Evolutionary conservation across 2,113 vertebrate genomes (phyloP).

Genomic region (Monopterus albus): DNA sequence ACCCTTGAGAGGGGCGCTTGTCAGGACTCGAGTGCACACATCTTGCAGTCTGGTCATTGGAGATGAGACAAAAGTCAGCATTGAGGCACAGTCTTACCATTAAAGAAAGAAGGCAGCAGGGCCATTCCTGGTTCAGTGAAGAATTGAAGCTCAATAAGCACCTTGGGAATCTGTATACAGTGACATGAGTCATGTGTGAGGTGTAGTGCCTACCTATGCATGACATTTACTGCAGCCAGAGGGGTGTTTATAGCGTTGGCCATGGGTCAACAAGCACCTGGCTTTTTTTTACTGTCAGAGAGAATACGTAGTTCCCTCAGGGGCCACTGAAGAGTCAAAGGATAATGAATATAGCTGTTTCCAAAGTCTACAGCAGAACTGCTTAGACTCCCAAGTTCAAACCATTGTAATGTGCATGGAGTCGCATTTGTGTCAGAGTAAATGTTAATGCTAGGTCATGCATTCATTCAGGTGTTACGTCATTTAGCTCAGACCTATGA

Average conservation of each 20-base stretch:
- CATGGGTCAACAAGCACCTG: constrained; percentile 78
- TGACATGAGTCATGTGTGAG: constrained; percentile 80
- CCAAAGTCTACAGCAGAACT: not conserved
- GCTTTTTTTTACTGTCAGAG: constrained; percentile 80
- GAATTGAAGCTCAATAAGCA: constrained; percentile 81
- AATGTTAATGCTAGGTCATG: not conserved
- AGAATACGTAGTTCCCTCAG: constrained; percentile 7
- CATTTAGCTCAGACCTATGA: not conserved
- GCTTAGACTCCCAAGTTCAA: not conserved
- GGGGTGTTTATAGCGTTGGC: constrained; percentile 81
- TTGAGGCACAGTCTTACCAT: constrained; percentile 72
- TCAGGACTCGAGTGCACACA: not conserved
- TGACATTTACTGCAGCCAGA: constrained; percentile 86
- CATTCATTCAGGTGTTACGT: not conserved
- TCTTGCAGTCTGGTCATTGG: constrained; percentile 5
- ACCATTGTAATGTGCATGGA: not conserved
- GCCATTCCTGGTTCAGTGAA: constrained; percentile 74
- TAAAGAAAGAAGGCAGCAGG: constrained; percentile 77
- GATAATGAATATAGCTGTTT: constrained; percentile 20
- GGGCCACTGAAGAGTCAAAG: not conserved
- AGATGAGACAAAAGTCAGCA: constrained; percentile 9
- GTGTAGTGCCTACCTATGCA: constrained; percentile 81
- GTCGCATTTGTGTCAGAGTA: not conserved
- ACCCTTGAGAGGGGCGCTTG: constrained; percentile 1
- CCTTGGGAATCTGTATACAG: constrained; percentile 82